These are phyloP conservation scores for Apodemus agrarius DNA, from an alignment of 2,797 vertebrate genomes.

Conservation along the genomic window DNA sequence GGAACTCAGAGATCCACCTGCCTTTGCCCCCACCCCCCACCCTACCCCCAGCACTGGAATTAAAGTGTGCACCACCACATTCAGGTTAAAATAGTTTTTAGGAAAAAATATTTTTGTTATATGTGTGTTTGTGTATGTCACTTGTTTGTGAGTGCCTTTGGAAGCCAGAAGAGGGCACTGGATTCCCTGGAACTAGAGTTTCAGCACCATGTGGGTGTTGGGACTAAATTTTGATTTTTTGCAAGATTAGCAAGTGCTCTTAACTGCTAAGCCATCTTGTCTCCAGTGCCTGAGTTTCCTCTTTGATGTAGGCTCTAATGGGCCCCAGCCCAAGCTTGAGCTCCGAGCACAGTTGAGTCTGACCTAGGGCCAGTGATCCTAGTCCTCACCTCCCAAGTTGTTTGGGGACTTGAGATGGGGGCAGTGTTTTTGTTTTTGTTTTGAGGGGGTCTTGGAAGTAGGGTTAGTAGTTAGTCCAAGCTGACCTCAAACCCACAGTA, in stretches of 20 bases:
- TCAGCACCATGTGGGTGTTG: neutral
- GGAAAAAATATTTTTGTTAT: slow-evolving; percentile 1
- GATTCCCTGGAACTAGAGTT: neutral
- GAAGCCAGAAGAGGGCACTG: neutral
- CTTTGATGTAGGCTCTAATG: neutral
- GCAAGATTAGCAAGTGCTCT: neutral
- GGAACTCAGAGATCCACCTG: neutral
- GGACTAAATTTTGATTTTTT: neutral
- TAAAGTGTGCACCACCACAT: neutral
- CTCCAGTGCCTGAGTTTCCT: neutral
- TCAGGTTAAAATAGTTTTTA: neutral
- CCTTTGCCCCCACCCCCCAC: too few relatives aligned
- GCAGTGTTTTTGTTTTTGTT: neutral
- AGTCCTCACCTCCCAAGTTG: neutral
- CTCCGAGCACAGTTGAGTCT: neutral
- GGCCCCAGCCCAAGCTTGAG: neutral
- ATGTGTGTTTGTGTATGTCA: neutral
- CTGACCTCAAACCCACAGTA: neutral
- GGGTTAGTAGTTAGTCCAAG: neutral
- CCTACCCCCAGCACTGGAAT: neutral
- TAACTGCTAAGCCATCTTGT: neutral
- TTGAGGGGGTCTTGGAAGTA: neutral
- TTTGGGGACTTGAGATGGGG: neutral
- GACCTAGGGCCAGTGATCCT: neutral
- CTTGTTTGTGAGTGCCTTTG: neutral